These are phyloP conservation scores for Cantharis rufa DNA, from an alignment of 2,888 invertebrate genomes.

Conservation along the genomic window DNA sequence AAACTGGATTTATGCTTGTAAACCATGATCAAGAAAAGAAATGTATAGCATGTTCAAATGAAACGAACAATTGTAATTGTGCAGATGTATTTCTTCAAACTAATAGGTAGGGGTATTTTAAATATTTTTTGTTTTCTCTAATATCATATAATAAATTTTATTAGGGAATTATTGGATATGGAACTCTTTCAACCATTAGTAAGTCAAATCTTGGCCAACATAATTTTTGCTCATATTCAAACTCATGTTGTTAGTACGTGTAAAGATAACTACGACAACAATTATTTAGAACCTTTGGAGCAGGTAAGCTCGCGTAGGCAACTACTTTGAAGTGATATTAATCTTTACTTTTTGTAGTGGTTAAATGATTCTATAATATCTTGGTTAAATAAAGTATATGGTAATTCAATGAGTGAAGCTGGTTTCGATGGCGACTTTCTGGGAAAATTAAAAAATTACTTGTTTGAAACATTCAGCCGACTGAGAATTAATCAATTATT, in stretches of 20 bases:
- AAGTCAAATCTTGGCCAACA: conserved; percentile 80
- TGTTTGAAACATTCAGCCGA: conserved; percentile 88
- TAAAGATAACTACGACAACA: conserved; percentile 83
- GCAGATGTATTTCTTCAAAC: conserved; percentile 75
- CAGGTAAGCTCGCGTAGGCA: conserved; percentile 58
- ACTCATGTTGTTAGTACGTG: conserved; percentile 83
- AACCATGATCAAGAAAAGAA: conserved; percentile 55
- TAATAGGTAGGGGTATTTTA: conserved; percentile 69
- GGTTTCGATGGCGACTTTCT: conserved; percentile 65
- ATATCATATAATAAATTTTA: conserved; percentile 25
- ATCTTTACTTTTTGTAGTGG: conserved; percentile 64
- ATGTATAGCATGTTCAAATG: conserved; percentile 76
- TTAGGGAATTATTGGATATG: conserved; percentile 70
- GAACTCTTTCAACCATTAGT: conserved; percentile 81
- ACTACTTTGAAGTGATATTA: not conserved
- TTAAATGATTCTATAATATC: conserved; percentile 81
- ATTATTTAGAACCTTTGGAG: conserved; percentile 77
- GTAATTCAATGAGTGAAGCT: conserved; percentile 65
- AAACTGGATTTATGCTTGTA: conserved; percentile 67
- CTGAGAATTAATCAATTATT: conserved; percentile 90
- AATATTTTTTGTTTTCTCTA: not conserved
- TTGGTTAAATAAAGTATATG: conserved; percentile 85
- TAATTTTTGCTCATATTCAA: conserved; percentile 83
- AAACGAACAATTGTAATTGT: conserved; percentile 62
- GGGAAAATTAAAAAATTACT: conserved; percentile 76